phyloP scores from a whole-genome alignment of 2,888 invertebrate genomes.

The Pachymerium ferrugineum region DNA sequence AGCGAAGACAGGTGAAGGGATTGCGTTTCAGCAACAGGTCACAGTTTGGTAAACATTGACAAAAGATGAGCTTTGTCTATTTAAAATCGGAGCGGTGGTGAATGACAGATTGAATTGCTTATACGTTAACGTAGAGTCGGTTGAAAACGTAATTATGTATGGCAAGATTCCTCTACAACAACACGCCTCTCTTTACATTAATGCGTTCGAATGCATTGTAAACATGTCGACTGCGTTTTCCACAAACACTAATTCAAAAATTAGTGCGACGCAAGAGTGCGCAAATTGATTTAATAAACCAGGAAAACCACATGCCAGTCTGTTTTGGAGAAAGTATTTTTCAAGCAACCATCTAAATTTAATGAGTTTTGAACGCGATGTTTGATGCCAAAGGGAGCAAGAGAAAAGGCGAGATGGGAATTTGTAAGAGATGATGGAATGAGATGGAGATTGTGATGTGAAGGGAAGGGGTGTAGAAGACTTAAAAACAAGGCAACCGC shows the following conservation, averaged over 20 bases:
- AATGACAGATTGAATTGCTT: no score
- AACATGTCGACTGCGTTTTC: neutral
- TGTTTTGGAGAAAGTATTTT: neutral
- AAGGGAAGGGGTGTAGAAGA: neutral
- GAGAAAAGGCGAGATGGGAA: neutral
- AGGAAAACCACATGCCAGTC: neutral
- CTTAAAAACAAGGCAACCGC: conserved; percentile 3
- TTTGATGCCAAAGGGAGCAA: neutral
- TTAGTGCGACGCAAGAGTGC: neutral
- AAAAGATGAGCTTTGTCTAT: neutral
- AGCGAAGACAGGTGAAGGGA: neutral
- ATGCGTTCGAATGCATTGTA: conserved; percentile 1
- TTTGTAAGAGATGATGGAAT: conserved; percentile 1
- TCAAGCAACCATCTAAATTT: neutral
- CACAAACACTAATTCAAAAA: neutral
- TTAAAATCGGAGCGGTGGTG: neutral
- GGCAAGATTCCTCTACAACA: neutral
- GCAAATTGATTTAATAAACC: neutral
- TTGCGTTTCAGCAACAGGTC: neutral
- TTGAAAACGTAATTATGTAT: neutral
- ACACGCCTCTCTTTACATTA: no score
- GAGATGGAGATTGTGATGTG: neutral
- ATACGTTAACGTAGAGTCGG: neutral
- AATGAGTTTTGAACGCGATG: neutral
- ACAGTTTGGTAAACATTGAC: neutral